These are phyloP conservation scores for Fregetta grallaria DNA, from an alignment of 2,113 vertebrate genomes.

Conservation along the genomic window DNA sequence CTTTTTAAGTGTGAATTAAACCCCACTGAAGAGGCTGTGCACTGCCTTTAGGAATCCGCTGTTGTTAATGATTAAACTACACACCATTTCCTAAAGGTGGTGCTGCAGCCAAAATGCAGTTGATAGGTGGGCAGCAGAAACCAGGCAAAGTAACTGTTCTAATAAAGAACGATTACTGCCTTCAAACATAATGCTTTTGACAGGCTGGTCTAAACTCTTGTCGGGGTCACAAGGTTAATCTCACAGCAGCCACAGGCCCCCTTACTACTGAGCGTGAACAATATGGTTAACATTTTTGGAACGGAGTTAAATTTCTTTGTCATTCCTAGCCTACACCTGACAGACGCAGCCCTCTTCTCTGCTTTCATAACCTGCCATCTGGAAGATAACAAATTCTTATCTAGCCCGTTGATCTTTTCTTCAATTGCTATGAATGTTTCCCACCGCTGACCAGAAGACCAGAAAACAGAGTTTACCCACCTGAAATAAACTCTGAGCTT, in stretches of 20 bases:
- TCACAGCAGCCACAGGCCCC: conserved; percentile 38
- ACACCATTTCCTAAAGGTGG: conserved; percentile 43
- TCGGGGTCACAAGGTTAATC: conserved; percentile 55
- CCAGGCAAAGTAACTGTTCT: conserved; percentile 3
- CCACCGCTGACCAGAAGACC: not conserved
- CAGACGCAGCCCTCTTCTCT: not conserved
- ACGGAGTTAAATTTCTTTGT: conserved; percentile 49
- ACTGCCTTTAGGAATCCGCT: not conserved
- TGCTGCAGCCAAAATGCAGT: conserved; percentile 39
- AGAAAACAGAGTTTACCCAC: conserved; percentile 49
- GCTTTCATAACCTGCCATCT: conserved; percentile 56
- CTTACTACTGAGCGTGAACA: conserved; percentile 43
- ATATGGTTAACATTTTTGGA: conserved; percentile 60
- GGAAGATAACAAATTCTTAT: conserved; percentile 57
- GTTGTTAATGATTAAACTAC: conserved; percentile 42
- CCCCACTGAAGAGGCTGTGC: not conserved
- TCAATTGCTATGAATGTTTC: not conserved
- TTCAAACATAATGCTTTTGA: conserved; percentile 40
- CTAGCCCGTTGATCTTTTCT: not conserved
- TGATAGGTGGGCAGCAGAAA: conserved; percentile 25
- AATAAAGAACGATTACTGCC: conserved; percentile 14
- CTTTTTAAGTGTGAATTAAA: not conserved
- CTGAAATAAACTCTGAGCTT: conserved; percentile 53
- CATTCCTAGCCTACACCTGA: conserved; percentile 41
- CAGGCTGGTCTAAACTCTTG: conserved; percentile 54